These are phyloP conservation scores for Lissonota sp. DNA, from an alignment of 2,888 invertebrate species.

Conservation along the genomic window DNA sequence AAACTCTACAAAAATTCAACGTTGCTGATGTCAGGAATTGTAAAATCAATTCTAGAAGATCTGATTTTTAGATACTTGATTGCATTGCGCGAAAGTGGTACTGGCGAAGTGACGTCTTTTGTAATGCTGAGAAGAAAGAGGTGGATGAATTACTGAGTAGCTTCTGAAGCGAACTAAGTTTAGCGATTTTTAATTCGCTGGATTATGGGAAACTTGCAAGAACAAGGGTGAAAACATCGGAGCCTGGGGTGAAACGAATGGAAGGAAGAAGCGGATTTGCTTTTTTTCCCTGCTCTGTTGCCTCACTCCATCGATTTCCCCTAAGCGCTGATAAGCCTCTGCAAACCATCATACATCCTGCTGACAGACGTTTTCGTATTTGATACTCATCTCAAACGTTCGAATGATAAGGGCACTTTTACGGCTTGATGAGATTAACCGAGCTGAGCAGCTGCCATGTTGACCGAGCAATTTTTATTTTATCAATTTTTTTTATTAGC, in stretches of 20 bases:
- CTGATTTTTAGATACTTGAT: too few species aligned
- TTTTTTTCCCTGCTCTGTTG: slow-evolving; percentile 33
- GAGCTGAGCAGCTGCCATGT: too few species aligned
- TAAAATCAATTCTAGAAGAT: too few species aligned
- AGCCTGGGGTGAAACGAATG: slow-evolving; percentile 54
- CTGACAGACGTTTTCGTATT: slow-evolving; percentile 71
- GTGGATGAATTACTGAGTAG: slow-evolving; percentile 53
- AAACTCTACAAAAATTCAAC: too few species aligned
- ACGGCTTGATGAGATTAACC: slow-evolving; percentile 8
- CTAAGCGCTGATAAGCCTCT: slow-evolving; percentile 81
- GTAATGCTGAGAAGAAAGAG: neutral
- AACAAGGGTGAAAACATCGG: slow-evolving; percentile 63
- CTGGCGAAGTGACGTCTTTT: neutral
- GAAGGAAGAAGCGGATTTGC: slow-evolving; percentile 42
- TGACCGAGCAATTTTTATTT: neutral
- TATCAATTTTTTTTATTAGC: neutral
- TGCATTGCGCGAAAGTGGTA: too few species aligned
- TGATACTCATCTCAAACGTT: slow-evolving; percentile 73
- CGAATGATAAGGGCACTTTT: neutral
- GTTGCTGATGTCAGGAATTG: too few species aligned
- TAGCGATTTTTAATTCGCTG: slow-evolving; percentile 82
- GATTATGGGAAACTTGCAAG: slow-evolving; percentile 69
- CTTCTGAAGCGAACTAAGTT: slow-evolving; percentile 76
- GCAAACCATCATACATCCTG: slow-evolving; percentile 78
- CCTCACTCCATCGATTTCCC: slow-evolving; percentile 58